Conservation (phyloP, 2,797 vertebrate species). For the Parauchenoglanis punctatus region DNA sequence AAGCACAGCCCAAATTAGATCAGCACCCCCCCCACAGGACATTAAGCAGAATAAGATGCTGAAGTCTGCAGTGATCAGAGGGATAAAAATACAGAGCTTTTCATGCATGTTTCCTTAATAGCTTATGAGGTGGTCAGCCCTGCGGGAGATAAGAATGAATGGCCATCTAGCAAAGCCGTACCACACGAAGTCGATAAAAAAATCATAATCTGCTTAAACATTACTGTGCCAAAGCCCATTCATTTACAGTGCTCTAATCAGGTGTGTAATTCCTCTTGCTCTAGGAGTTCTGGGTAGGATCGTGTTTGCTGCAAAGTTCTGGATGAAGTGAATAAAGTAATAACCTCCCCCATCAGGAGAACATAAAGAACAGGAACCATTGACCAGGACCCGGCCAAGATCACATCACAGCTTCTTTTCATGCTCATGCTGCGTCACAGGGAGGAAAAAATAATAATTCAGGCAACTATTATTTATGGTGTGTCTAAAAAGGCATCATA, state of each 20-base stretch:
- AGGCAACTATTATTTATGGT: not conserved
- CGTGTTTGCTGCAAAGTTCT: conserved; percentile 12
- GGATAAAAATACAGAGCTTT: not conserved
- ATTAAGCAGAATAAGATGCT: not conserved
- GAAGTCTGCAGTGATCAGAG: conserved; percentile 4
- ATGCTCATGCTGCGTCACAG: not conserved
- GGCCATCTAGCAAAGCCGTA: conserved; percentile 45
- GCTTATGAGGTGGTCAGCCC: conserved; percentile 53
- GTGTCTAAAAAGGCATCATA: not conserved
- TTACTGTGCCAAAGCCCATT: conserved; percentile 54
- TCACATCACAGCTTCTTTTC: not conserved
- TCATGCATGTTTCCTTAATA: conserved; percentile 51
- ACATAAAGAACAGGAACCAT: too few species aligned
- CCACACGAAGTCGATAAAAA: conserved; percentile 43
- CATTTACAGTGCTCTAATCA: conserved; percentile 59
- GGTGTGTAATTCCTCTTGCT: conserved; percentile 58
- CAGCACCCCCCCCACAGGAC: not conserved
- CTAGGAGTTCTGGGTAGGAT: conserved; percentile 56
- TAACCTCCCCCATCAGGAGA: not conserved
- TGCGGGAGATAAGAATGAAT: conserved; percentile 38
- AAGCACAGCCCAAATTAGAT: not conserved
- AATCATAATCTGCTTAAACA: conserved; percentile 54
- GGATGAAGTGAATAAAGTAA: conserved; percentile 14
- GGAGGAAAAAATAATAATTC: not conserved
- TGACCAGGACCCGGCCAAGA: not conserved